These are phyloP conservation scores for Synanthedon tipuliformis DNA, from an alignment of 2,888 invertebrate species.

Conservation along the genomic window DNA sequence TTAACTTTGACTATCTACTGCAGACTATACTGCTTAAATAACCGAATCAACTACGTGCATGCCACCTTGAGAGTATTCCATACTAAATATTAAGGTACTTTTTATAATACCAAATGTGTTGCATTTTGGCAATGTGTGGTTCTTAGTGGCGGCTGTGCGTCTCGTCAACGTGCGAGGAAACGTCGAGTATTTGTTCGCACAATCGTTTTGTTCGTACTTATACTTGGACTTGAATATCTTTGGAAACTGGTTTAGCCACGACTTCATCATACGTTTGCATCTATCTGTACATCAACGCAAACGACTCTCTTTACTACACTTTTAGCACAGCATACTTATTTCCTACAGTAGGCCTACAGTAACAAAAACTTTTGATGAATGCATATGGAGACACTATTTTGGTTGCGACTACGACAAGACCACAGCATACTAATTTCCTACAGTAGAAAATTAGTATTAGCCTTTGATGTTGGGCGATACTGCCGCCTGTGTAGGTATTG, in stretches of 20 bases:
- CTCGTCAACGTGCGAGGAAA: conserved; percentile 48
- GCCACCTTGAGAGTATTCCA: neutral
- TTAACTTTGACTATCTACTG: too few relatives aligned
- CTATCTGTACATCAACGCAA: conserved; percentile 29
- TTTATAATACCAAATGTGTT: conserved; percentile 33
- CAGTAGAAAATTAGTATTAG: too few relatives aligned
- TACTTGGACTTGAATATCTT: conserved; percentile 54
- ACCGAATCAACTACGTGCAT: too few relatives aligned
- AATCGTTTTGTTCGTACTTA: conserved; percentile 45
- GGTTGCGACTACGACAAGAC: too few relatives aligned
- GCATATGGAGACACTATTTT: too few relatives aligned
- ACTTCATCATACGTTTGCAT: conserved; percentile 60
- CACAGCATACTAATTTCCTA: too few relatives aligned
- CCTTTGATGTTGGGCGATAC: too few relatives aligned
- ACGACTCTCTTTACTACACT: neutral
- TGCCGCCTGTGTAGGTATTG: too few relatives aligned
- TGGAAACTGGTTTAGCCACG: conserved; percentile 52
- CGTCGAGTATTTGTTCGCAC: conserved; percentile 46
- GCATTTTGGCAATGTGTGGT: conserved; percentile 63
- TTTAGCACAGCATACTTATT: too few relatives aligned
- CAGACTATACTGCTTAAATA: too few relatives aligned
- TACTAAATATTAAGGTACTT: neutral
- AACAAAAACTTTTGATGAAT: too few relatives aligned
- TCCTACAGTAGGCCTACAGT: too few relatives aligned
- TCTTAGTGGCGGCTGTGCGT: conserved; percentile 45